Percentiles rank a stretch among this genome's conserved stretches.
phyloP scores from a whole-genome alignment of 2,113 vertebrate genomes.

The Corvus cornix region DNA sequence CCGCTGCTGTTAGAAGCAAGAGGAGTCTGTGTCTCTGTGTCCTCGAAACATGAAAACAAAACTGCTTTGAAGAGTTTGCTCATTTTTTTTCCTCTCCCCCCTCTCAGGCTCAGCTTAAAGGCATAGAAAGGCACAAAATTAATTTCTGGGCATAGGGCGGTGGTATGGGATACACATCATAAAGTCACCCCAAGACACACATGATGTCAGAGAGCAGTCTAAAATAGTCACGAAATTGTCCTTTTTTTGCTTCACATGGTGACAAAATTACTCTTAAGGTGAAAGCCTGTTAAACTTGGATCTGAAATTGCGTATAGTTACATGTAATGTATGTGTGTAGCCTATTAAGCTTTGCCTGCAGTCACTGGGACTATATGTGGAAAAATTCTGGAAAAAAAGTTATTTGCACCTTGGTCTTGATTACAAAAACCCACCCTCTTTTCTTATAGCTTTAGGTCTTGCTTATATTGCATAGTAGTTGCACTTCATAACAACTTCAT shows the following conservation, averaged over 20 bases:
- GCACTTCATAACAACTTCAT: neutral
- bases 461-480: neutral
- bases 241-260: neutral
- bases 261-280: neutral
- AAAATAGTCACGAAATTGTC: neutral
- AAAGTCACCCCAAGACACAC: too few species aligned
- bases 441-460: neutral
- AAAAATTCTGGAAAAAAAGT: neutral
- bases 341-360: neutral
- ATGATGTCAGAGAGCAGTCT: neutral
- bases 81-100: too few species aligned
- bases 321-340: fast-evolving
- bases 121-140: too few species aligned
- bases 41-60: too few species aligned
- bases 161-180: too few species aligned
- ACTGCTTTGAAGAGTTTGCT: too few species aligned
- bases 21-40: too few species aligned
- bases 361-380: neutral
- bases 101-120: too few species aligned
- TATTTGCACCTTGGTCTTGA: neutral
- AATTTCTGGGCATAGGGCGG: too few species aligned
- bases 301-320: neutral
- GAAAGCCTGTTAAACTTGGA: neutral
- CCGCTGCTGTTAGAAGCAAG: too few species aligned
- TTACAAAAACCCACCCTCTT: neutral